These are phyloP conservation scores for Hoplias malabaricus DNA, from an alignment of 2,113 vertebrate species.

Conservation along the genomic window DNA sequence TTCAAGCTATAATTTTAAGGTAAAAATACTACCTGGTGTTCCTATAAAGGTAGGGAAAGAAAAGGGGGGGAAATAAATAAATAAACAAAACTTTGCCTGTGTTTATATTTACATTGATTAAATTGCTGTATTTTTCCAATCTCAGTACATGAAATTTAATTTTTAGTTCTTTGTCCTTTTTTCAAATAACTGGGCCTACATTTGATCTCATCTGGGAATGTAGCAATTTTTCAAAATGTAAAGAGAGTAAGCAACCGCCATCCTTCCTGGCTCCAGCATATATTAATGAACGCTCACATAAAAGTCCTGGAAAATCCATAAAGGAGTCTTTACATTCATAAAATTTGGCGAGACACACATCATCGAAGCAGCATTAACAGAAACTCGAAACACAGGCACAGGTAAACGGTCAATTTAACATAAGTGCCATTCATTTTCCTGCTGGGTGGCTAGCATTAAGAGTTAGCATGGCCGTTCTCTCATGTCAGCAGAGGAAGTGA, in stretches of 20 bases:
- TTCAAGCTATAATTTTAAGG: too few relatives aligned
- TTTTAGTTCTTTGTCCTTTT: too few relatives aligned
- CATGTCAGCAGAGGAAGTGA: constrained; percentile 77
- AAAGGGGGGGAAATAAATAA: too few relatives aligned
- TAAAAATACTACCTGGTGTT: too few relatives aligned
- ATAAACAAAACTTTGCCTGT: too few relatives aligned
- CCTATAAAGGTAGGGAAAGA: too few relatives aligned
- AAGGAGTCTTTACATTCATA: constrained; percentile 28
- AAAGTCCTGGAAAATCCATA: constrained; percentile 37
- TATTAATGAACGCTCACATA: constrained; percentile 21
- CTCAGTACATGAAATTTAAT: too few relatives aligned
- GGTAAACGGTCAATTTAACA: constrained; percentile 34
- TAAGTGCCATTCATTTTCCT: constrained; percentile 60
- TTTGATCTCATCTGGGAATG: neutral
- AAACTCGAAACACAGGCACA: constrained; percentile 30
- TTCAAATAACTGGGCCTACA: too few relatives aligned
- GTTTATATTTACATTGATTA: too few relatives aligned
- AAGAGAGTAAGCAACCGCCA: neutral
- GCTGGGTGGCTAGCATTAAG: constrained; percentile 57
- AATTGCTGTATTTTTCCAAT: too few relatives aligned
- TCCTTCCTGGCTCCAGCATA: constrained; percentile 1
- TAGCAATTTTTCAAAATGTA: neutral
- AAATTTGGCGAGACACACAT: constrained; percentile 9
- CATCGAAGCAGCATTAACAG: constrained; percentile 39
- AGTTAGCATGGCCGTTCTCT: constrained; percentile 53